Percentiles rank a stretch among this genome's conserved stretches.
These are phyloP conservation scores for Paedocypris micromegethes DNA, from an alignment of 2,797 vertebrate genomes.

Conservation along the genomic window DNA sequence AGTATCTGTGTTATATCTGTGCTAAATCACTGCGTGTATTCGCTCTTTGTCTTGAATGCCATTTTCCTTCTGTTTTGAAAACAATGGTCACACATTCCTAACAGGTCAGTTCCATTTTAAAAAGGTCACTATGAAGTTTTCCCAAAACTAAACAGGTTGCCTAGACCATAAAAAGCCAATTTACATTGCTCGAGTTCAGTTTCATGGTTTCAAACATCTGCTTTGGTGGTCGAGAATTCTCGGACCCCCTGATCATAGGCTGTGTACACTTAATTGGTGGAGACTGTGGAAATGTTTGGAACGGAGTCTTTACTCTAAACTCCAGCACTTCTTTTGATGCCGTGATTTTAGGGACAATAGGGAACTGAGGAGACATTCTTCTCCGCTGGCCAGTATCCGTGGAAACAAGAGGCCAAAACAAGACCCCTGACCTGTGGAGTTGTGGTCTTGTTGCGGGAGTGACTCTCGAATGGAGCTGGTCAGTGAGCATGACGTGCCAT, in stretches of 20 bases:
- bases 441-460: slow-evolving; percentile 47
- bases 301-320: slow-evolving; percentile 45
- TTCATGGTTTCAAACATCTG: slow-evolving; percentile 18
- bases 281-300: slow-evolving; percentile 55
- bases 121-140: slow-evolving; percentile 18
- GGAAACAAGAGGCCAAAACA: slow-evolving; percentile 70
- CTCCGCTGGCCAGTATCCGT: slow-evolving; percentile 64
- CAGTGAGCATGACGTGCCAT: slow-evolving; percentile 33
- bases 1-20: no score
- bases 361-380: slow-evolving; percentile 50
- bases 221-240: slow-evolving; percentile 29
- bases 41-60: not conserved
- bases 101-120: slow-evolving; percentile 23
- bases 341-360: slow-evolving; percentile 61
- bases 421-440: slow-evolving; percentile 66
- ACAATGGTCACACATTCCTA: slow-evolving; percentile 5
- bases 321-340: slow-evolving; percentile 53
- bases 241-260: slow-evolving; percentile 22
- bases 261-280: slow-evolving; percentile 46
- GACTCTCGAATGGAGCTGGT: slow-evolving; percentile 50
- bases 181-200: slow-evolving; percentile 10
- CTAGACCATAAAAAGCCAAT: slow-evolving; percentile 20
- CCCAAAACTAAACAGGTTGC: slow-evolving; percentile 17
- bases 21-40: no score
- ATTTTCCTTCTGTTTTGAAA: not conserved